phyloP scores from a whole-genome alignment of 2,888 invertebrate genomes.

The Pristionchus entomophagus region DNA sequence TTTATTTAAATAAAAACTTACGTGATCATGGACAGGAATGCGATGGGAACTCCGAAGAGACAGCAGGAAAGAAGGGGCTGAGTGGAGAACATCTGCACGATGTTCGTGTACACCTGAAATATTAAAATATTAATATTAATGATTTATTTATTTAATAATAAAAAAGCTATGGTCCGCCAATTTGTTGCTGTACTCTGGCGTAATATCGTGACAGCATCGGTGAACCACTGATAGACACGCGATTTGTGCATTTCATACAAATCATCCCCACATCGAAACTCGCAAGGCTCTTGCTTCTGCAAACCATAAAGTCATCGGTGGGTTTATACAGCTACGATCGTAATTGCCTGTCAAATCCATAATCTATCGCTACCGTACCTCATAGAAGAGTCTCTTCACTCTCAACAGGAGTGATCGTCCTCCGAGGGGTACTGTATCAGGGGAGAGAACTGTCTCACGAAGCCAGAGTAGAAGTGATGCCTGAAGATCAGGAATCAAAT shows the following conservation, averaged over 20 bases:
- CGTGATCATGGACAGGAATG: slow-evolving; percentile 92
- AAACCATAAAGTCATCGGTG: no score
- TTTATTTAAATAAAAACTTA: no score
- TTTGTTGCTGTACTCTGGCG: no score
- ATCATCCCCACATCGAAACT: no score
- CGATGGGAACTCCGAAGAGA: slow-evolving; percentile 92
- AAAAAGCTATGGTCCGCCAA: no score
- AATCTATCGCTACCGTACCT: slow-evolving; percentile 6
- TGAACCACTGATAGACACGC: no score
- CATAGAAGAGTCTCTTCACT: slow-evolving; percentile 34
- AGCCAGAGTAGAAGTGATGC: slow-evolving; percentile 46
- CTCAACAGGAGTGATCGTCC: slow-evolving; percentile 18
- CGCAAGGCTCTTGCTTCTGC: no score
- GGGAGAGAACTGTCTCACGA: slow-evolving; percentile 5
- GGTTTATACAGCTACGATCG: no score
- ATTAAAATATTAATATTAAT: not conserved
- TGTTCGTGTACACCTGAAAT: slow-evolving; percentile 57
- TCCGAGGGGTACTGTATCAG: slow-evolving; percentile 18
- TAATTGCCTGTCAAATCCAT: no score
- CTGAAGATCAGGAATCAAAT: no score
- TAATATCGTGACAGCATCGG: no score
- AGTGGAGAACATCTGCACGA: slow-evolving; percentile 73
- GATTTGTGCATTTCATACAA: no score
- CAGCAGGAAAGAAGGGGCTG: slow-evolving; percentile 90
- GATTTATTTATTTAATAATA: not conserved